Percentiles rank a stretch among this genome's conserved stretches.
These are phyloP conservation scores for Oxyura jamaicensis DNA, from an alignment of 2,113 vertebrate species.

Conservation along the genomic window DNA sequence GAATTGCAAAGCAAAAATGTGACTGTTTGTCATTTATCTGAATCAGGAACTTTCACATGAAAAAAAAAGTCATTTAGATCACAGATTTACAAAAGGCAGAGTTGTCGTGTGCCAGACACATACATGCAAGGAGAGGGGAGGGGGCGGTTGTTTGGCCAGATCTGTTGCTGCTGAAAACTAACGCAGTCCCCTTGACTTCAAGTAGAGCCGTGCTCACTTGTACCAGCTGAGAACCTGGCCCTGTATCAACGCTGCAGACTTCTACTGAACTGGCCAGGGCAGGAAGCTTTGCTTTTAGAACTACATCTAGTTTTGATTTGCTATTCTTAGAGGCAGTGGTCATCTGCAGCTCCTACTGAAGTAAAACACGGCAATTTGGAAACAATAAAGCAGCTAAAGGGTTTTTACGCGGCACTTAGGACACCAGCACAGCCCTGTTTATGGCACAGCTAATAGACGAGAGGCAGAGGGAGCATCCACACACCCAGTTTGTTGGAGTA, in stretches of 20 bases:
- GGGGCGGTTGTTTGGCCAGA: neutral
- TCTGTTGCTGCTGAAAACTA: conserved; percentile 24
- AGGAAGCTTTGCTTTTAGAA: neutral
- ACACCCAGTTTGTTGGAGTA: neutral
- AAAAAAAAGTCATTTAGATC: neutral
- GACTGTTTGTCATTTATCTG: neutral
- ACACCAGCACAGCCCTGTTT: neutral
- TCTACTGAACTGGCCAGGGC: neutral
- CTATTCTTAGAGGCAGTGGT: neutral
- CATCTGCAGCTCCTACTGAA: neutral
- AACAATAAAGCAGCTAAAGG: neutral
- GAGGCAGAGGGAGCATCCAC: neutral
- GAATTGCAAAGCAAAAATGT: neutral
- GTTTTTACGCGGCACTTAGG: rapidly evolving
- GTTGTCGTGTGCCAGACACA: neutral
- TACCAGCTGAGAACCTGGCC: conserved; percentile 46
- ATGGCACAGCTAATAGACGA: rapidly evolving
- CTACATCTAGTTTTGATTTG: neutral
- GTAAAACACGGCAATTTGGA: neutral
- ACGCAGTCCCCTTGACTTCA: neutral
- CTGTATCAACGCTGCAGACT: neutral
- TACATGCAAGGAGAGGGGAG: rapidly evolving
- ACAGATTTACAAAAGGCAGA: neutral
- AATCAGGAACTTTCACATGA: neutral
- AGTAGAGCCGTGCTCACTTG: neutral